phyloP scores from a whole-genome alignment of 2,797 vertebrate genomes.

The Eutrigla gurnardus region DNA sequence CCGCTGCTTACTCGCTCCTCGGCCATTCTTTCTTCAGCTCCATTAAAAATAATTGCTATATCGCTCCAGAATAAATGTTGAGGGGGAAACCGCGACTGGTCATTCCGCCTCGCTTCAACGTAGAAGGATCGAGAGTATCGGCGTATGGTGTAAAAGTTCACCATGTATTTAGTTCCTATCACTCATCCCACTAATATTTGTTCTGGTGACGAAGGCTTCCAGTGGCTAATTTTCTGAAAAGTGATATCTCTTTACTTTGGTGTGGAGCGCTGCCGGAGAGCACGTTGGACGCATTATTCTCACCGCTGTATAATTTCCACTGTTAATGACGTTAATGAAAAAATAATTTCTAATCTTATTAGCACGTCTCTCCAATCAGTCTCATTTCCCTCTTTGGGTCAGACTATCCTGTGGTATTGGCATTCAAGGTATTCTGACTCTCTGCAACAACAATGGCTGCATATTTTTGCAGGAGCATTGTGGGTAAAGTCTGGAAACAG shows the following conservation, averaged over 20 bases:
- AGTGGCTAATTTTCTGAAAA: conserved; percentile 64
- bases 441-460: conserved; percentile 32
- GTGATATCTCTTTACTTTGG: conserved; percentile 59
- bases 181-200: conserved; percentile 73
- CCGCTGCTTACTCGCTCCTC: conserved; percentile 40
- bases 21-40: conserved; percentile 70
- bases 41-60: conserved; percentile 78
- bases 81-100: conserved; percentile 62
- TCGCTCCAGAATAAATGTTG: conserved; percentile 76
- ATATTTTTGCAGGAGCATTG: conserved; percentile 19
- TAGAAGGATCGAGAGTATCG: conserved; percentile 57
- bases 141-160: conserved; percentile 60
- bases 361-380: conserved; percentile 58
- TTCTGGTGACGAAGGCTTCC: conserved; percentile 62
- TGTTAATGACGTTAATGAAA: conserved; percentile 65
- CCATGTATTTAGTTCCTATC: conserved; percentile 61
- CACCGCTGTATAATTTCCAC: conserved; percentile 40
- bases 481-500: conserved; percentile 14
- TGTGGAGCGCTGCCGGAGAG: conserved; percentile 35
- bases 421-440: conserved; percentile 12
- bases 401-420: conserved; percentile 49
- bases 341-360: conserved; percentile 66
- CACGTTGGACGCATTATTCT: conserved; percentile 60
- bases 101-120: conserved; percentile 54
- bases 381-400: conserved; percentile 56